Percentiles rank a stretch among this genome's conserved stretches.
Conservation (phyloP, 2,797 vertebrate genomes). For the Melanotaenia maccullochi region DNA sequence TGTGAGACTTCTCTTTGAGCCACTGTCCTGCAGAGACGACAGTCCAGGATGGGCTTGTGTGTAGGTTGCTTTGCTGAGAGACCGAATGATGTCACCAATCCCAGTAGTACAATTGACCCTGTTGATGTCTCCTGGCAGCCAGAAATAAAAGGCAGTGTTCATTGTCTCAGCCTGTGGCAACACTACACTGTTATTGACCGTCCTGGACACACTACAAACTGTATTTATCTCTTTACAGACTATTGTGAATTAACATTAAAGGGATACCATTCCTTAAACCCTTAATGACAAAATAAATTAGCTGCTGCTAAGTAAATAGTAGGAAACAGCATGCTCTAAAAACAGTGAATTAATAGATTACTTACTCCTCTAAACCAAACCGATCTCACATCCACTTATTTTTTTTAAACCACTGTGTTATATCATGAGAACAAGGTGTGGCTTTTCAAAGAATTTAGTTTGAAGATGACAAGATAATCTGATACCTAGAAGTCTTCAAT, state of each 20-base stretch:
- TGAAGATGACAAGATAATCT: background rate
- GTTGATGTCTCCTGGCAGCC: conserved; percentile 67
- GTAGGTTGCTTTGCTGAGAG: conserved; percentile 45
- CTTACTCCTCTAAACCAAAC: conserved; percentile 6
- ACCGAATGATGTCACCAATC: conserved; percentile 73
- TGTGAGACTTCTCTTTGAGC: conserved; percentile 56
- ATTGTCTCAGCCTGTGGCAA: conserved; percentile 54
- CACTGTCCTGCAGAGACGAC: conserved; percentile 31
- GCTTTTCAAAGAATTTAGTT: background rate
- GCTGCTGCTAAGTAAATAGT: conserved; percentile 13
- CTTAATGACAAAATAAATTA: conserved; percentile 18
- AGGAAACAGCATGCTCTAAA: background rate
- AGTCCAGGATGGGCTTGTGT: conserved; percentile 15
- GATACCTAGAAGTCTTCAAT: background rate
- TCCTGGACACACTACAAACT: conserved; percentile 38
- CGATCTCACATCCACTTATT: background rate
- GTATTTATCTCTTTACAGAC: conserved; percentile 49
- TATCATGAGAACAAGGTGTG: background rate
- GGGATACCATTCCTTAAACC: conserved; percentile 32
- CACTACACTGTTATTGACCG: conserved; percentile 52
- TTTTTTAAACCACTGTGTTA: background rate
- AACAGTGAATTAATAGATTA: background rate
- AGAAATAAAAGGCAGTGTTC: conserved; percentile 58
- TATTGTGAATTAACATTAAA: conserved; percentile 47
- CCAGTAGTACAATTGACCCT: conserved; percentile 58